Evolutionary conservation across 2,113 vertebrate genomes (phyloP), one percentile per base, ranked within the genome.

Genomic region (Oreochromis niloticus): DNA sequence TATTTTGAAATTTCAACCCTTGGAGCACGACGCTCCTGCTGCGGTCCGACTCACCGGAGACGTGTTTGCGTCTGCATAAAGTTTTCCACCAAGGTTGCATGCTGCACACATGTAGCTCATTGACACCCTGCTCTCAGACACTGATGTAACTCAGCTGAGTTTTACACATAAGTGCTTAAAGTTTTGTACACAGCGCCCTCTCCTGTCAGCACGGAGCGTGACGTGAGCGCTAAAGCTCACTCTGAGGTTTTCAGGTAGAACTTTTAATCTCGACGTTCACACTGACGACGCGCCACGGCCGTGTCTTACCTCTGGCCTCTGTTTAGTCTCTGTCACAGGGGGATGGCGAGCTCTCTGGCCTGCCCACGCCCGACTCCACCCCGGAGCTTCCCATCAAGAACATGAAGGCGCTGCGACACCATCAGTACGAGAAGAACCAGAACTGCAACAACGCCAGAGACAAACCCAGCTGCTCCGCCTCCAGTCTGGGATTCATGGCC

Each of bases 291-390:
- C 14, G 27, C 34, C 4, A 66, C 17, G 41, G 19, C 6, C 22
- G 1, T 5, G 46, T 90, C 41, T 87, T 4, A 71, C 63, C 36
- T 88, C 22, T 30, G 17, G 50, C 14, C 36, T 89, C 27, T 36
- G 17, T 59, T 16, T 17, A 84, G 92, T 91, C 88, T 80, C 73
- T 92, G 43, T 94, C 92, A 13, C 95, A 96, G 83, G 93, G 80
- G 2, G 96, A 93, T 0, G 96, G 96, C 0, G 96, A 97, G 61
- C 93, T 96, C 41, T 97, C 96, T 1, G 96, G 96, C n/a, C 89
- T 97, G 85, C 97, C 97, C 39, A 97, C 97, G 0, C 97, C 97
- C 0, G 97, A 97, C 63, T 96, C 96, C 43, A 97, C 97, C 5
- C 97, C 98, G 0, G 97, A 97, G 90, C 93, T 97, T 8, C 96